Evolutionary conservation across 2,113 vertebrate species (phyloP), one percentile per base, ranked within the genome.

Genomic region (Camelus dromedarius): DNA sequence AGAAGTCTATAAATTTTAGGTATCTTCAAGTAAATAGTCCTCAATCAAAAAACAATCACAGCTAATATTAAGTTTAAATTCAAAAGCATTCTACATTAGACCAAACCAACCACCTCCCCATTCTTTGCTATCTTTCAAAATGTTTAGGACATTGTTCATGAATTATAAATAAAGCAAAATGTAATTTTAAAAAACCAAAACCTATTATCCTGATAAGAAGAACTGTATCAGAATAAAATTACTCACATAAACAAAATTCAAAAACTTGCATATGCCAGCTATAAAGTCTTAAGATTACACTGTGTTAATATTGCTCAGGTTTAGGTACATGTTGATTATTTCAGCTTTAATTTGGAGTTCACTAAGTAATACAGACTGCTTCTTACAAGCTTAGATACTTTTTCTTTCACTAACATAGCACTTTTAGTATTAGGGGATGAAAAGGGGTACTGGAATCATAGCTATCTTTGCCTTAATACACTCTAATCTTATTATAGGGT

Each of bases 391-490:
- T 77, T n/a, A 87, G 30, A 79, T 87, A 83, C 22, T 48, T 91
- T 87, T 86, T 84, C 28, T 64, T 73, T 62, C 66, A 95, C 82
- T 91, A 91, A 84, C 70, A 77, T 28, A 88, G 46, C 64, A 80
- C 46, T 94, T 94, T 46, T 70, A 85, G 64, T 67, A 72, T 50
- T 86, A 32, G 24, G 50, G 30, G 14, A 60, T 64, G 56, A 83
- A 77, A 85, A 48, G 22, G 83, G 92, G 20, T 75, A 50, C n/a
- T 85, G 46, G 52, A 96, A 70, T n/a, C 67, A 89, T 46, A 76
- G 89, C 81, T 95, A 92, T 95, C 96, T 98, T 96, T 95, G 96
- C 96, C 94, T 96, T 89, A 94, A 87, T 85, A 86, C 6, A 54
- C 75, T 54, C 42, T 93, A 77, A 56, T 86, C 93, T 95, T 94